Evolutionary conservation across 2,888 invertebrate species (phyloP), one percentile per base, ranked within the genome.

Genomic region (Acrocera orbiculus): DNA sequence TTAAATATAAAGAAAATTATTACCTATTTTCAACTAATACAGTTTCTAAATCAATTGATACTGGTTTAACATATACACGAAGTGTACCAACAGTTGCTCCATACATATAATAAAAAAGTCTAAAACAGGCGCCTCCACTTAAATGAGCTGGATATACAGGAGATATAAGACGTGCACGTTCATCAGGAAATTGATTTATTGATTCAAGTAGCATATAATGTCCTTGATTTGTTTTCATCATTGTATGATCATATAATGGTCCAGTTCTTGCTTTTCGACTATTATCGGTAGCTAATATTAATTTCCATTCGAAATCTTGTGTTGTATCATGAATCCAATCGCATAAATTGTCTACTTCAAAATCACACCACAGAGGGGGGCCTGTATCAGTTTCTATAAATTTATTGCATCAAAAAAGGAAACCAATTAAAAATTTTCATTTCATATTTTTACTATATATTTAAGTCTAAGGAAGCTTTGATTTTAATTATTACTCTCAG

Each of bases 171-270:
- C 78, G 68, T 0, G 86, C 78, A 0, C 70, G 70, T 39, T 78
- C 74, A 44, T 78, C 74, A 27, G 60, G 61, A 10, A 61, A 45
- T 10, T 69, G 60, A 1, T 69, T 64, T 2, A 30, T 14, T 11
- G 81, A 74, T 50, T 89, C 87, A 40, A 86, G 73, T 46, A 80
- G 79, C 70, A 90, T 73, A 54, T 82, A 90, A 48, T 78, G 70
- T 1, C 85, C 85, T 70, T 61, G 40, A 62, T 61, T 44, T 10
- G 39, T 34, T 2, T 47, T 46, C 2, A 77, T 75, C 8, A 66
- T 62, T 0, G 85, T 85, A 46, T 86, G 85, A 50, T 86, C 86
- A 45, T 64, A 67, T 1, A 67, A 64, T 0, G 85, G 83, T 4
- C 85, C 82, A 1, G 82, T 81, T 1, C 42, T 46, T 4, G 46